phyloP scores from a whole-genome alignment of 2,888 invertebrate genomes.

The Furcula furcula region DNA sequence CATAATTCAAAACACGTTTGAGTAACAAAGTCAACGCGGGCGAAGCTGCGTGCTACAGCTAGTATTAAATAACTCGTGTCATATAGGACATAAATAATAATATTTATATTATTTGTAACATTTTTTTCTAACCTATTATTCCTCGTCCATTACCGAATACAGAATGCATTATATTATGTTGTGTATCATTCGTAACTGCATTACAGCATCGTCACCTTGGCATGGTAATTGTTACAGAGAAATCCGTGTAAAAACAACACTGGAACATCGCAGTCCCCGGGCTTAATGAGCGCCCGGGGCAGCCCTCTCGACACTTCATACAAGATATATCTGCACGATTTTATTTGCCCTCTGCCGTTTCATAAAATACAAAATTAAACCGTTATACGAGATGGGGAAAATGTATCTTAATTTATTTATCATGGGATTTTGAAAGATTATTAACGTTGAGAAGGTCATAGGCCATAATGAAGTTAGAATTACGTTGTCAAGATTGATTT shows the following conservation, averaged over 20 bases:
- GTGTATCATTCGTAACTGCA: conserved; percentile 30
- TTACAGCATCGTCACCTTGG: conserved; percentile 40
- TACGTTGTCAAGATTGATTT: too few relatives aligned
- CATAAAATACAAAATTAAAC: conserved; percentile 22
- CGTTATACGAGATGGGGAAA: conserved; percentile 17
- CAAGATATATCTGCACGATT: conserved; percentile 13
- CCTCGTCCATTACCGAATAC: too few relatives aligned
- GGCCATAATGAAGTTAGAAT: too few relatives aligned
- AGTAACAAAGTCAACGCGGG: too few relatives aligned
- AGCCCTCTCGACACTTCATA: conserved; percentile 15
- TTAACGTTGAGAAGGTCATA: conserved; percentile 1
- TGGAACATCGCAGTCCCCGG: conserved; percentile 11
- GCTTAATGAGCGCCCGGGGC: conserved; percentile 38
- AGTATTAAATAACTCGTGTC: too few relatives aligned
- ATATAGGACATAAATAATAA: too few relatives aligned
- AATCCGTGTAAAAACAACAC: conserved; percentile 38
- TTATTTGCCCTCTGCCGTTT: conserved; percentile 12
- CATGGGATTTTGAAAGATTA: neutral
- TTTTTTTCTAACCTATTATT: too few relatives aligned
- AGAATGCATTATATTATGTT: neutral
- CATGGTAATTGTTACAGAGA: conserved; percentile 36
- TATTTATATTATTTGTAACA: too few relatives aligned
- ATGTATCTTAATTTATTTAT: conserved; percentile 11
- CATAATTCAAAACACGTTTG: too few relatives aligned
- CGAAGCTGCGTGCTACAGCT: too few relatives aligned